Percentiles rank a stretch among this genome's conserved stretches.
These are phyloP conservation scores for Labia minor DNA, from an alignment of 2,888 invertebrate species.

Conservation along the genomic window DNA sequence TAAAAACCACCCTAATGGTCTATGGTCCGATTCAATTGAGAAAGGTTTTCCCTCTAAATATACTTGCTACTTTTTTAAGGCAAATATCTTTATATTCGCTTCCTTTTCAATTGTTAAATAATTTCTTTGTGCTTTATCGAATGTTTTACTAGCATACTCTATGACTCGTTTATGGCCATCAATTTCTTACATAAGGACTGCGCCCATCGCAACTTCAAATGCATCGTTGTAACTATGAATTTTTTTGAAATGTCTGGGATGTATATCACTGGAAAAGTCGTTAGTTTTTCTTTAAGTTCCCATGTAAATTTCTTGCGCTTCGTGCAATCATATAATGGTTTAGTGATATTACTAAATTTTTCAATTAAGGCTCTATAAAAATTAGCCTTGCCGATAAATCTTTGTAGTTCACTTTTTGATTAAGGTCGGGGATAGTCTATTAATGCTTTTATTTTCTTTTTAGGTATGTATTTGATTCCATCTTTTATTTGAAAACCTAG, in stretches of 20 bases:
- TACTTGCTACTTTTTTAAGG: too few species aligned
- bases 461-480: not conserved
- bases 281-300: not conserved
- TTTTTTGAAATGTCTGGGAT: not conserved
- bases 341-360: too few species aligned
- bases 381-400: too few species aligned
- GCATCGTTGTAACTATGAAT: not conserved
- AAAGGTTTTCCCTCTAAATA: too few species aligned
- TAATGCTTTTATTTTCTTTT: not conserved
- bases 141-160: not conserved
- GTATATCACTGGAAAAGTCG: too few species aligned
- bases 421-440: not conserved
- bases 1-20: not conserved
- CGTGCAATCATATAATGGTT: not conserved
- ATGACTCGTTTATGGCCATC: not conserved
- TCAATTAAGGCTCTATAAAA: too few species aligned
- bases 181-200: too few species aligned
- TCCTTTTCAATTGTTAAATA: not conserved
- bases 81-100: not conserved
- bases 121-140: too few species aligned
- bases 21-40: too few species aligned
- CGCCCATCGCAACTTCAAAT: not conserved
- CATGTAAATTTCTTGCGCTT: not conserved
- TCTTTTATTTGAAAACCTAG: not conserved
- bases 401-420: not conserved